These are phyloP conservation scores for Aproaerema taeniolella DNA, from an alignment of 2,888 invertebrate genomes.

Conservation along the genomic window DNA sequence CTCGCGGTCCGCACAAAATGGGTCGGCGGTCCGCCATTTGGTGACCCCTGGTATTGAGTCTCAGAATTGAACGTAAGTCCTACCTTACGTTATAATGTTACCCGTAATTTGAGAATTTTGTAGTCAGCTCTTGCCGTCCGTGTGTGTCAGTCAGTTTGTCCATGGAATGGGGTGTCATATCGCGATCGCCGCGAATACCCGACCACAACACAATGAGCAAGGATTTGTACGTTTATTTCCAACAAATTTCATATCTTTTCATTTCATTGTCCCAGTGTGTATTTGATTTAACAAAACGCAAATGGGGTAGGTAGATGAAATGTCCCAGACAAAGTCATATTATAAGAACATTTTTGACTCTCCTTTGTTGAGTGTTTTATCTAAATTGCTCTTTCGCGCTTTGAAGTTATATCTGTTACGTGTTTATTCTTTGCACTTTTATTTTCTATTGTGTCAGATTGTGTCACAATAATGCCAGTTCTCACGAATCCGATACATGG, in stretches of 20 bases:
- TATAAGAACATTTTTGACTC: neutral
- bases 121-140: too few species aligned
- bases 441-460: neutral
- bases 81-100: too few species aligned
- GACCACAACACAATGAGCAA: constrained; percentile 31
- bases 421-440: neutral
- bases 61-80: too few species aligned
- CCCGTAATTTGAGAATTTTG: too few species aligned
- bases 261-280: constrained; percentile 27
- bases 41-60: too few species aligned
- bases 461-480: too few species aligned
- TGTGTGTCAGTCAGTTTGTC: too few species aligned
- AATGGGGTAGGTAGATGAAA: constrained; percentile 6
- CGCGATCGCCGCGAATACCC: constrained; percentile 32
- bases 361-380: neutral
- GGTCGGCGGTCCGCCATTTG: too few species aligned
- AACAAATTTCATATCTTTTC: constrained; percentile 40
- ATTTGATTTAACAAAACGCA: constrained; percentile 29
- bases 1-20: too few species aligned
- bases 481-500: too few species aligned
- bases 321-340: neutral
- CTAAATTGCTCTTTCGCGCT: neutral
- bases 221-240: constrained; percentile 31
- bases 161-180: constrained; percentile 26
- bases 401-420: neutral